Conservation (phyloP, 2,888 invertebrate species). For the Eulithis testata region DNA sequence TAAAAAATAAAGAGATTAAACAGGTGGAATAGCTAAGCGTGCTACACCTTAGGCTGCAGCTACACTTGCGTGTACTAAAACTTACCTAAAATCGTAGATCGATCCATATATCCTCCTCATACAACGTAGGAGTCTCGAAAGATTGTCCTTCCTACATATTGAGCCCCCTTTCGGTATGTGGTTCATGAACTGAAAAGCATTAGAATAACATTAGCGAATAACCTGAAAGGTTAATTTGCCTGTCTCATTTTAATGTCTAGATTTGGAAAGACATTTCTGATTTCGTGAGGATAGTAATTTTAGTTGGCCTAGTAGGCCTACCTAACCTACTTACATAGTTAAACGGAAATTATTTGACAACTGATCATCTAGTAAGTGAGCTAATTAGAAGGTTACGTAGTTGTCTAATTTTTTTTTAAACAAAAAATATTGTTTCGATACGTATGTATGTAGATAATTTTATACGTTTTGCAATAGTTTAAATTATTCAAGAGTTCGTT, state of each 20-base stretch:
- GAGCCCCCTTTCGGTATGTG: slow-evolving; percentile 93
- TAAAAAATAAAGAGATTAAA: no score
- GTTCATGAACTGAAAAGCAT: slow-evolving; percentile 88
- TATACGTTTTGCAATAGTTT: neutral
- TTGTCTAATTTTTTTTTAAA: no score
- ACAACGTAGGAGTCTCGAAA: slow-evolving; percentile 90
- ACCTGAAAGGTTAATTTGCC: slow-evolving; percentile 19
- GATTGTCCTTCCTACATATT: slow-evolving; percentile 93
- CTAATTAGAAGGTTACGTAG: no score
- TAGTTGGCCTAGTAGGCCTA: no score
- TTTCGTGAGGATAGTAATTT: slow-evolving; percentile 27
- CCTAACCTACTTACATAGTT: no score
- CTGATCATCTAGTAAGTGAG: no score
- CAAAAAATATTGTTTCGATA: no score
- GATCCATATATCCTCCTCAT: slow-evolving; percentile 93
- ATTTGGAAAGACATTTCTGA: slow-evolving; percentile 19
- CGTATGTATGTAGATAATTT: no score
- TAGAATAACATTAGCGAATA: slow-evolving; percentile 32
- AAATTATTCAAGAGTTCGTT: neutral
- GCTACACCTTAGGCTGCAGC: no score
- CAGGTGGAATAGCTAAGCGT: no score
- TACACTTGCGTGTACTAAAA: neutral
- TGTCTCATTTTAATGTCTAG: slow-evolving; percentile 29
- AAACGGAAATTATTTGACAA: no score
- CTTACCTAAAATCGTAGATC: slow-evolving; percentile 92